Base-by-base conservation (phyloP, 2,888 invertebrate genomes). In the Plebejus anna region DNA sequence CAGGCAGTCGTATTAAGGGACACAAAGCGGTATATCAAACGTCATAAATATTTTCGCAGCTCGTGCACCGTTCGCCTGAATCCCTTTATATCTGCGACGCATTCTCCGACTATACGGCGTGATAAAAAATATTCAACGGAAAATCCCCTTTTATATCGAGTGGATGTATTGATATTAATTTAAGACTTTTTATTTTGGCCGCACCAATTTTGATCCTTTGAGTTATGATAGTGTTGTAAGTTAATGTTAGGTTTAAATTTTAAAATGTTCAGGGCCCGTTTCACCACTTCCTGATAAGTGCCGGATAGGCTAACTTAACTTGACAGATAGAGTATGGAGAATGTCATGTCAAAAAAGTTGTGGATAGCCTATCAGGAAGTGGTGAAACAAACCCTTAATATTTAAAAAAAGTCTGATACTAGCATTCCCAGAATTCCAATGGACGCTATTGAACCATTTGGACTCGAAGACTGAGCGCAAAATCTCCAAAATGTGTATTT, bases 11-110 rank as follows among this genome's bases (percentile, higher is more conserved):
- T 81, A 82, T 84, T 82, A 82, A 81, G 82, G 84, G 81, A 83
- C 87, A 90, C 88, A 91, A 90, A 90, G 89, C 87, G 84, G 84
- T 91, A 88, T 88, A 92, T 91, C 91, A 91, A 87, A 89, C 84
- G 88, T 89, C 89, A 90, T 92, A 91, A 91, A 92, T 91, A 92
- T 90, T 89, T 89, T 88, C 87, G 83, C 85, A 89, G 87, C 87
- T 88, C 83, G 78, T 78, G 84, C 82, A 82, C 84, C 84, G 80
- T 77, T 79, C 86, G 85, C 87, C 84, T 84, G 86, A 79, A 89
- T 89, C 86, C 86, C 86, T 88, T 86, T 88, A 85, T 86, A 85
- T 86, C 87, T 88, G 84, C 86, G 81, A 85, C 86, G 84, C 83
- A 86, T 84, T 85, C 82, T 81, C 79, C 78, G 76, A 78, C 76